Base-by-base conservation (phyloP, 1,140 invertebrate species). In the Philopotamus ludificatus region DNA sequence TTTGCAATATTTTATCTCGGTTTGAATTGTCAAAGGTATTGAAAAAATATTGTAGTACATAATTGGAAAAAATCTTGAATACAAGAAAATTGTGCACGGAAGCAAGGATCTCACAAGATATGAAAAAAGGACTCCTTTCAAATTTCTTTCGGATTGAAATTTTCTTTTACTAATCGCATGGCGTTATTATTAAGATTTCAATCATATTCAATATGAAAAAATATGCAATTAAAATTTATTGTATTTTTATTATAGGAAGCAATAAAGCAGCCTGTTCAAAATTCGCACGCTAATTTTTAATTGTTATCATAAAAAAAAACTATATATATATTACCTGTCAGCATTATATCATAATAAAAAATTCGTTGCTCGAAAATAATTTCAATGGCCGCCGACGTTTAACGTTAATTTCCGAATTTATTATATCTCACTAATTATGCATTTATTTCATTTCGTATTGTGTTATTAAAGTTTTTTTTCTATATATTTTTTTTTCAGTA, bases 261-360 rank as follows among this genome's bases (percentile, higher is more conserved):
- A 15, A 28, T 57, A 57, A 42, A 57, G 20, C 18, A 23, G 9
- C 4, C 9, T 20, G 8, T 57, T 57, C 4, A 34, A 34, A 20
- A 39, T 42, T 57, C 39, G 54, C 54, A 57, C 39, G 54, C 54
- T 23, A 57, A 57, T 57, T 42, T 42, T 57, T 57, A 57, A 57
- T 57, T 57, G 54, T 20, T 7, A 2, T 53, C 18, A 20, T 50
- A 50, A 50, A 9, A 8, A 47, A 15, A 8, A 15, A 3, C 10
- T 4, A 8, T 16, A 16, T 16, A 7, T 8, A 20, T 7, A 47
- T 20, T 15, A 4, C 4, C 44, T 20, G 44, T 12, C 44, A n/a
- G 18, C 44, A 4, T 4, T 16, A 12, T 16, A 47, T 47, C 44
- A 20, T 16, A 12, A 4, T 16, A 47, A 9, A 15, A 47, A 47